Evolutionary conservation across 1,140 invertebrate species (phyloP), one percentile per base, ranked within the genome.

Genomic region (Campoletis sonorensis): DNA sequence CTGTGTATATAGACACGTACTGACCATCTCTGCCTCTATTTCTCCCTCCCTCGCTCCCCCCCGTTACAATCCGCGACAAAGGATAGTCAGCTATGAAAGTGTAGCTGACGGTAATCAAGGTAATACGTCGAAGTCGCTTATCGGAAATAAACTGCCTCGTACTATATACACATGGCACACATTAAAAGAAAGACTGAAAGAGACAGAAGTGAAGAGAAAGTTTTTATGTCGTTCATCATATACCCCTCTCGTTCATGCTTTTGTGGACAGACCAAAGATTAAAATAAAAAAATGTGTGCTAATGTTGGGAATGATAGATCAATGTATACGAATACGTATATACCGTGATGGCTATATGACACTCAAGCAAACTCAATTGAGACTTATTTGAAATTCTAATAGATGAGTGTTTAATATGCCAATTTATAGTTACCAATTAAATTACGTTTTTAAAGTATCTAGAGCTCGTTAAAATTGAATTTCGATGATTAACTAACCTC

Each of bases 111-210:
- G 81, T 87, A 88, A 88, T 89, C 85, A 84, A 84, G 83, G 71
- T 88, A 88, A 88, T 87, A 86, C 81, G 81, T 76, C 75, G 72
- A 81, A 82, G 82, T 86, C 84, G 84, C 83, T 88, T 86, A 86
- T 76, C 80, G 64, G 71, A 18, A 76, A 76, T 77, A 51, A 79
- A 79, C 58, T 40, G 2, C n/a, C 40, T 78, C 79, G 76, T 76
- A 76, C 23, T 10, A 11, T 26, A 23, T 13, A 7, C 70, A 61
- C 26, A 40, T 77, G n/a, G n/a, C n/a, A 77, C 73, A 71, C 54
- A 40, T 75, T 27, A 26, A 49, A 72, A 40, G 45, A 45, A 21
- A 54, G 16, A n/a, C 51, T n/a, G 16, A 54, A 21, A 54, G 51
- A 54, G 51, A 54, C n/a, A 27, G 61, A 58, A 58, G 21, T 58